These are phyloP conservation scores for Metaphire vulgaris DNA, from an alignment of 1,140 invertebrate species.

Conservation along the genomic window DNA sequence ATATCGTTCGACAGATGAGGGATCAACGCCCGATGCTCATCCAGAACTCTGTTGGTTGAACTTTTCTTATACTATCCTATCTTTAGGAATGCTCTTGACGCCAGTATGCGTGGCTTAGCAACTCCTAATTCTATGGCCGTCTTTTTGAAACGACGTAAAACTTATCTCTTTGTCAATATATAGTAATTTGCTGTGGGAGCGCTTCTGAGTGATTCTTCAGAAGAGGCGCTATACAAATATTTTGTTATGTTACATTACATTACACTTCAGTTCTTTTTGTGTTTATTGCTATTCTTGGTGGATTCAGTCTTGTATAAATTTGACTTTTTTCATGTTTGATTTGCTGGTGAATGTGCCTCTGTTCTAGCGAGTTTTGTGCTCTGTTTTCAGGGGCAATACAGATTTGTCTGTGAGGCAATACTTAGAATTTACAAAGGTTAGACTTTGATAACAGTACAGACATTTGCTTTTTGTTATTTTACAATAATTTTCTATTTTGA, in stretches of 20 bases:
- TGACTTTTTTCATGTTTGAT: not conserved
- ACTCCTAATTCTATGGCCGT: too few species aligned
- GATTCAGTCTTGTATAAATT: not conserved
- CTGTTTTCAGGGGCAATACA: constrained; percentile 71
- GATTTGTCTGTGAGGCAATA: constrained; percentile 95
- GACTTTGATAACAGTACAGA: too few species aligned
- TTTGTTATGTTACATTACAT: too few species aligned
- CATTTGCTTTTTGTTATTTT: too few species aligned
- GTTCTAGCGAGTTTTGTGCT: not conserved
- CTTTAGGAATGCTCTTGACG: too few species aligned
- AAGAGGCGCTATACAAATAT: too few species aligned
- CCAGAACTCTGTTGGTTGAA: constrained; percentile 94
- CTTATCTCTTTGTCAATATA: too few species aligned
- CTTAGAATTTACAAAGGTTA: constrained; percentile 71
- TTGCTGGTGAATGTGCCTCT: not conserved
- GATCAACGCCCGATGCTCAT: constrained; percentile 96
- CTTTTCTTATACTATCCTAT: too few species aligned
- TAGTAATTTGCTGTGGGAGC: too few species aligned
- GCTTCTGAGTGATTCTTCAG: too few species aligned
- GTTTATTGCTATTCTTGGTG: not conserved
- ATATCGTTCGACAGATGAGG: constrained; percentile 86
- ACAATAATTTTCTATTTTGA: not conserved
- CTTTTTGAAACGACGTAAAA: too few species aligned
- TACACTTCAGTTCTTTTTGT: constrained; percentile 25
- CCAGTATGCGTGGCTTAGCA: too few species aligned